Conservation (phyloP, 2,888 invertebrate species). For the Cephus rjabovi region DNA sequence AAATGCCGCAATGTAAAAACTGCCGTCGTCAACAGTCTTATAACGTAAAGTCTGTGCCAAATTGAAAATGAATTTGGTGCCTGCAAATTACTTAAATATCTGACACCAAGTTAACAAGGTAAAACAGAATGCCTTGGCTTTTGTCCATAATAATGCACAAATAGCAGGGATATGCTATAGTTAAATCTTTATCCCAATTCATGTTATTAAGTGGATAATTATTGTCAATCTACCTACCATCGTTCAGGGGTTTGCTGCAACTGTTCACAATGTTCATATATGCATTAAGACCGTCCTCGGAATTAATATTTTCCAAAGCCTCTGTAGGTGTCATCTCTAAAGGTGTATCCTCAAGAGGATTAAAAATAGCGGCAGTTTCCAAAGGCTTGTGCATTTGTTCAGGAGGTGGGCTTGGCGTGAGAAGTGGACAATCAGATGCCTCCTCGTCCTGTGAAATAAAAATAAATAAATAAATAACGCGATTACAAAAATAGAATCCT, state of each 20-base stretch:
- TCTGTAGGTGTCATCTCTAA: slow-evolving; percentile 49
- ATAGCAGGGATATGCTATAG: neutral
- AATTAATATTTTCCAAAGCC: slow-evolving; percentile 55
- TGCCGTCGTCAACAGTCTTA: neutral
- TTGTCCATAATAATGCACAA: neutral
- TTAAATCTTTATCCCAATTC: neutral
- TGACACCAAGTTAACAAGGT: neutral
- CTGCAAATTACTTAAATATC: neutral
- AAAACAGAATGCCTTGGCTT: neutral
- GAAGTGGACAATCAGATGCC: slow-evolving; percentile 75
- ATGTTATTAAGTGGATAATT: neutral
- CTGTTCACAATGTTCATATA: slow-evolving; percentile 62
- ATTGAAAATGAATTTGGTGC: neutral
- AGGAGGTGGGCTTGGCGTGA: slow-evolving; percentile 73
- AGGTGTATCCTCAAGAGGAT: slow-evolving; percentile 48
- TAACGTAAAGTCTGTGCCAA: neutral
- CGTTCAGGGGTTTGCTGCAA: slow-evolving; percentile 55
- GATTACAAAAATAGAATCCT: neutral
- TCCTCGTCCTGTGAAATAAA: slow-evolving; percentile 68
- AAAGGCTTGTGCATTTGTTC: slow-evolving; percentile 55
- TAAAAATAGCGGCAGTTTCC: slow-evolving; percentile 47
- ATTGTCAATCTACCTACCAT: slow-evolving; percentile 45
- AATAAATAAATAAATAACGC: neutral
- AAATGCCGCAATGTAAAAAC: neutral
- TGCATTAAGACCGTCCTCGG: slow-evolving; percentile 57